Evolutionary conservation across 2,888 invertebrate genomes (phyloP).

Genomic region (Lasioglossum figueresi): DNA sequence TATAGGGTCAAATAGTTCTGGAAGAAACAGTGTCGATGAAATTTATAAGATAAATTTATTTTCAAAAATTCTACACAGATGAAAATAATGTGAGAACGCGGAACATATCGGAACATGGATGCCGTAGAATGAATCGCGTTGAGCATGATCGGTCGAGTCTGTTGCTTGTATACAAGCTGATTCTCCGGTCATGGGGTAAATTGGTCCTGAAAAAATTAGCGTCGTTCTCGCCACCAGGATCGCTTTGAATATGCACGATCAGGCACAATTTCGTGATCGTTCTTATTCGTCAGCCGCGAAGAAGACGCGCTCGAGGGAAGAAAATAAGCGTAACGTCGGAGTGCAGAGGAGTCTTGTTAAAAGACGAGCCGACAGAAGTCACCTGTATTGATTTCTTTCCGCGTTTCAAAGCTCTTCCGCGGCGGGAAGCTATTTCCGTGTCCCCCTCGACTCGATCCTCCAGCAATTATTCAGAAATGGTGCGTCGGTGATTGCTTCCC

Average conservation of each 20-base stretch:
- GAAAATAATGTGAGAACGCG: no score
- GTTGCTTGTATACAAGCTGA: background rate
- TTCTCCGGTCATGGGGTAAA: background rate
- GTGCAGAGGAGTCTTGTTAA: constrained; percentile 50
- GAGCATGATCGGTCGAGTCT: no score
- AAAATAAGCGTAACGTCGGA: background rate
- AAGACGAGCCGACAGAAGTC: constrained; percentile 51
- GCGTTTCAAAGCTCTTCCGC: constrained; percentile 39
- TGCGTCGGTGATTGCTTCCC: background rate
- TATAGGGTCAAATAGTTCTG: no score
- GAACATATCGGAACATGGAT: no score
- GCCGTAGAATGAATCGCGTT: no score
- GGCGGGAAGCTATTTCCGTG: constrained; percentile 43
- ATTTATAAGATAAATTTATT: no score
- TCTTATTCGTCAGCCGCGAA: background rate
- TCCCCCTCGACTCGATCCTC: background rate
- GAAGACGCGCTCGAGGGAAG: constrained; percentile 1
- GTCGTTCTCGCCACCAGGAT: background rate
- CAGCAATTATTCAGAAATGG: background rate
- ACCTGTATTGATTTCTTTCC: constrained; percentile 60
- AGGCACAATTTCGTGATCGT: background rate
- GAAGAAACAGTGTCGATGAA: no score
- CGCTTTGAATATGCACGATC: background rate
- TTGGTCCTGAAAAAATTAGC: background rate
- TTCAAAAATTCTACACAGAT: no score